Evolutionary conservation across 2,888 invertebrate genomes (phyloP).

Genomic region (Drosophila ochracea): DNA sequence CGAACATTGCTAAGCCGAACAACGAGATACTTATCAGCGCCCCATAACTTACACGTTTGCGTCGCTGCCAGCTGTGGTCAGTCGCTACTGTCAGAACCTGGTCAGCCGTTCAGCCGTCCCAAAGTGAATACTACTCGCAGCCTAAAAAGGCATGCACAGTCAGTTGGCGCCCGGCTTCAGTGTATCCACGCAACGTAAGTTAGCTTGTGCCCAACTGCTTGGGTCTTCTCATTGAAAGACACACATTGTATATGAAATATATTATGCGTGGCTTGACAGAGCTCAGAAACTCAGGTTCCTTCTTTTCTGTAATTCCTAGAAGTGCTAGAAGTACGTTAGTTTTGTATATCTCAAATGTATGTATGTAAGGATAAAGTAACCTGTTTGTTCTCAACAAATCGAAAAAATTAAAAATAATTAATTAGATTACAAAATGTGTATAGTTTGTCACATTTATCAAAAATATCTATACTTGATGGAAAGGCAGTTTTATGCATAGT

Average conservation of each 20-base stretch:
- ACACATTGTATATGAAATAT: neutral
- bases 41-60: constrained; percentile 78
- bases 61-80: constrained; percentile 65
- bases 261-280: neutral
- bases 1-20: constrained; percentile 18
- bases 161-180: constrained; percentile 76
- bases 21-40: constrained; percentile 71
- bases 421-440: neutral
- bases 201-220: constrained; percentile 15
- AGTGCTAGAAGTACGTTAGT: neutral
- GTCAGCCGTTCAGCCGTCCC: constrained; percentile 3
- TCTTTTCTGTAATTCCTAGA: neutral
- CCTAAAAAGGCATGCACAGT: constrained; percentile 35
- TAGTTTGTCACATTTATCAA: neutral
- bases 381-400: neutral
- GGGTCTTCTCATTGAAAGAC: neutral
- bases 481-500: neutral
- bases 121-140: constrained; percentile 31
- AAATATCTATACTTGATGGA: neutral
- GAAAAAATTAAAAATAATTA: neutral
- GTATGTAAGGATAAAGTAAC: neutral
- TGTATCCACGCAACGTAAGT: constrained; percentile 58
- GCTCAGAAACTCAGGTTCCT: neutral
- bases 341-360: neutral
- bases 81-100: constrained; percentile 19